These are phyloP conservation scores for Halictus ligatus DNA, from an alignment of 2,888 invertebrate species.

Conservation along the genomic window DNA sequence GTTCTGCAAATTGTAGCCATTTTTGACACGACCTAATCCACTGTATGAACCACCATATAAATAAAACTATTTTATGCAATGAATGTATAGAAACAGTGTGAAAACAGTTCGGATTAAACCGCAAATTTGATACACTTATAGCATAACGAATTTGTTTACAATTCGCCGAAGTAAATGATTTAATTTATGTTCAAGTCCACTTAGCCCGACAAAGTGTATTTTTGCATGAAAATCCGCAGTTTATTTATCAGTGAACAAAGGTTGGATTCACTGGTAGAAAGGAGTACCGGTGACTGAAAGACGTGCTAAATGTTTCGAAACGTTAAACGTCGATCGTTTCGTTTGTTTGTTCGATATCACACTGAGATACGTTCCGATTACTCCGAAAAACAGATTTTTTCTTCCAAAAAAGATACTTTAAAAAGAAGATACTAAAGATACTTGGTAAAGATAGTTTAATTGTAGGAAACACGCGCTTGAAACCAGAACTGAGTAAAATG, in stretches of 20 bases:
- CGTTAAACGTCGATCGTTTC: constrained; percentile 44
- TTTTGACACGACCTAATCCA: neutral
- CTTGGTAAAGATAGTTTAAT: neutral
- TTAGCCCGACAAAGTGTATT: neutral
- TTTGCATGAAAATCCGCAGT: neutral
- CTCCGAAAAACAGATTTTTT: neutral
- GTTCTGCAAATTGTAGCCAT: neutral
- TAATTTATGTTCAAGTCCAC: neutral
- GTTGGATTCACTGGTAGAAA: constrained; percentile 15
- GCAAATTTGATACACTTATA: neutral
- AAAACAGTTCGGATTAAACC: neutral
- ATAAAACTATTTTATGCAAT: neutral
- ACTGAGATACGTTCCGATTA: constrained; percentile 10
- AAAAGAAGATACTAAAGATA: no score
- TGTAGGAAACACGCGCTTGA: neutral
- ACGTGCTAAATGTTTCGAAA: constrained; percentile 36
- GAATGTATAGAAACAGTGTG: neutral
- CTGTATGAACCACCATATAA: constrained; percentile 12
- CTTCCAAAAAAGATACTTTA: neutral
- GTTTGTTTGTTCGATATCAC: constrained; percentile 78
- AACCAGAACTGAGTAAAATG: neutral
- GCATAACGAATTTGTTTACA: neutral
- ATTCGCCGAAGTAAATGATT: neutral
- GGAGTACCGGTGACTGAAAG: constrained; percentile 3
- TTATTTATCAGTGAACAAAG: neutral